Evolutionary conservation across 1,140 invertebrate genomes (phyloP), one percentile per base, ranked within the genome.

Genomic region (Drosophila kurseongensis): DNA sequence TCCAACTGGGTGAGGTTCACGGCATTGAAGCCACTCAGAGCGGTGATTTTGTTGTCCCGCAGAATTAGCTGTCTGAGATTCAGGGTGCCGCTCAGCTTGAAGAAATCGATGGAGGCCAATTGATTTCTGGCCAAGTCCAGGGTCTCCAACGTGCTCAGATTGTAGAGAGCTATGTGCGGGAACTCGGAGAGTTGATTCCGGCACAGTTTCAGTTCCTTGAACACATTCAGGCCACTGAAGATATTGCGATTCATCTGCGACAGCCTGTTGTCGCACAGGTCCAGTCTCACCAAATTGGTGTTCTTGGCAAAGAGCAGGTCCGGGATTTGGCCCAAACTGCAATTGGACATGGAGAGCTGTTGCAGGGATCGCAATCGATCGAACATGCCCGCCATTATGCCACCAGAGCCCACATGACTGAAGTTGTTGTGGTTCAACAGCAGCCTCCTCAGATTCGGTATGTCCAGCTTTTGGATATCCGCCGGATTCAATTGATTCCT

Each of bases 391-490:
- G 86, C 78, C 72, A 89, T 92, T 1, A 92, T 91, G 40, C 84
- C 91, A 0, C 74, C 77, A 0, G 60, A 5, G 45, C 95, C 94
- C 41, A 97, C 92, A 45, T 95, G 93, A 23, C 94, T 95, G 80
- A 97, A 96, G 91, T 97, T 96, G 90, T 97, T 98, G 51, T 94
- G 93, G 4, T 96, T 96, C 6, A 97, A 91, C 66, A 95, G 94
- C 18, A 98, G 93, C 0, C 95, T 94, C 59, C 95, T 94, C 63
- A 97, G 93, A 29, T 95, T 95, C 4, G 95, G 95, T 44, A 97
- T 95, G 74, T 96, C 95, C 13, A 97, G 92, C 65, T 94, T 94
- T 14, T 94, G 91, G 18, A 97, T 93, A 47, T 96, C 95, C 8
- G 93, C 91, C 0, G 95, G 94, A 50, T 94, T 95, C 32, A 98